These are phyloP conservation scores for Etia nguti DNA, from an alignment of 2,113 vertebrate genomes.

Conservation along the genomic window DNA sequence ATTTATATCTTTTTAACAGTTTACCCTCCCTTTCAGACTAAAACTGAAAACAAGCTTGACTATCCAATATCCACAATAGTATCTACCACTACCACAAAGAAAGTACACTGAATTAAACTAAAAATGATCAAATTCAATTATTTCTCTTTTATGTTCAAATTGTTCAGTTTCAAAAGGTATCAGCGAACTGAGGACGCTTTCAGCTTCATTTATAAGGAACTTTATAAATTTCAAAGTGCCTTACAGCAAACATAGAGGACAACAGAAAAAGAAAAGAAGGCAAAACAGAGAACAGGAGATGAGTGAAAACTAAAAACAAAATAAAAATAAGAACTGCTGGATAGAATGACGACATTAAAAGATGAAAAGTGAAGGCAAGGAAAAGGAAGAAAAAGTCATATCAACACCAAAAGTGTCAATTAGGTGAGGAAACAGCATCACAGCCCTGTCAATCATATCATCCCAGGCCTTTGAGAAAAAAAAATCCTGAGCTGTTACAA, in stretches of 20 bases:
- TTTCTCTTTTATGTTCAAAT: not conserved
- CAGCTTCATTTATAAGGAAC: not conserved
- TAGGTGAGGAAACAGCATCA: constrained; percentile 46
- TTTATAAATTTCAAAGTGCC: not conserved
- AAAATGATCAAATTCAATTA: not conserved
- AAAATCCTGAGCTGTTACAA: not conserved
- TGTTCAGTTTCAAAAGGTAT: not conserved
- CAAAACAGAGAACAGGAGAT: not conserved
- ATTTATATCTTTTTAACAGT: not conserved
- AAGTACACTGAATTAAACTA: not conserved
- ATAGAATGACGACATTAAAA: not conserved
- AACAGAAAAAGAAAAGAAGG: not conserved
- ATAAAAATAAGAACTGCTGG: not conserved
- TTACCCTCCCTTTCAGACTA: not conserved
- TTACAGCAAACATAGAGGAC: not conserved
- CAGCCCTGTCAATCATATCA: constrained; percentile 30
- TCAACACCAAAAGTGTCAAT: constrained; percentile 50
- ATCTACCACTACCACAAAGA: not conserved
- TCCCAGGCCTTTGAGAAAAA: not conserved
- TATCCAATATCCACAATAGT: not conserved
- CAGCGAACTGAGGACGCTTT: not conserved
- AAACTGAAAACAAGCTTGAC: not conserved
- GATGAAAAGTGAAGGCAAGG: not conserved
- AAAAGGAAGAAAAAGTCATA: not conserved
- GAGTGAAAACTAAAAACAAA: not conserved